Evolutionary conservation across 2,888 invertebrate genomes (phyloP), one percentile per base, ranked within the genome.

Genomic region (Parascotia fuliginaria): DNA sequence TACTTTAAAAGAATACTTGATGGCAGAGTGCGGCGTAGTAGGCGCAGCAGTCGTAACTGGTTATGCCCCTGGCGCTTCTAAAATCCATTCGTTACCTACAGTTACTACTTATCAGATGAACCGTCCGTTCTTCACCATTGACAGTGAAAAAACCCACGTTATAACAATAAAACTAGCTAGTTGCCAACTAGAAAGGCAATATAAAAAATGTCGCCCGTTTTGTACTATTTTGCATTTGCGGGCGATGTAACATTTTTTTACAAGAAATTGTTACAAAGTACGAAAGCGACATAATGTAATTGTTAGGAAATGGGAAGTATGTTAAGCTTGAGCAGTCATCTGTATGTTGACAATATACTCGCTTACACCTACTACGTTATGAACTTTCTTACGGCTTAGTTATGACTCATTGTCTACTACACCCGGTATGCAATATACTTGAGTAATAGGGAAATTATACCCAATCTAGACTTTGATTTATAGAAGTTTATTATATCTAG

Each of bases 291-390:
- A 57, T 54, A 45, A 41, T 45, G 38, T 56, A 65, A 61, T 65
- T 57, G 61, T 63, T 60, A 69, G 73, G 67, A 74, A 78, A 70
- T 67, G 55, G 55, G 66, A 55, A 66, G 46, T 46, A 43, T 58
- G 72, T 61, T 46, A 70, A 44, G 77, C 70, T 65, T 68, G 58
- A 72, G 58, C 57, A 56, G 61, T 59, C 60, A 70, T 69, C 65
- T 66, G 63, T 65, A 61, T 66, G 62, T 58, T 53, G 54, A 53
- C 56, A 60, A 32, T 36, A 16, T 33, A 38, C 29, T 29, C 33
- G 19, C n/a, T n/a, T n/a, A n/a, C n/a, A n/a, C n/a, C n/a, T n/a
- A n/a, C n/a, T 33, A 39, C 33, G 5, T 39, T 44, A 33, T 45
- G 36, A 55, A 70, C 52, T 51, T 59, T 42, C 40, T 39, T 45